These are phyloP conservation scores for Ostrea edulis DNA, from an alignment of 1,140 invertebrate genomes.

Conservation along the genomic window DNA sequence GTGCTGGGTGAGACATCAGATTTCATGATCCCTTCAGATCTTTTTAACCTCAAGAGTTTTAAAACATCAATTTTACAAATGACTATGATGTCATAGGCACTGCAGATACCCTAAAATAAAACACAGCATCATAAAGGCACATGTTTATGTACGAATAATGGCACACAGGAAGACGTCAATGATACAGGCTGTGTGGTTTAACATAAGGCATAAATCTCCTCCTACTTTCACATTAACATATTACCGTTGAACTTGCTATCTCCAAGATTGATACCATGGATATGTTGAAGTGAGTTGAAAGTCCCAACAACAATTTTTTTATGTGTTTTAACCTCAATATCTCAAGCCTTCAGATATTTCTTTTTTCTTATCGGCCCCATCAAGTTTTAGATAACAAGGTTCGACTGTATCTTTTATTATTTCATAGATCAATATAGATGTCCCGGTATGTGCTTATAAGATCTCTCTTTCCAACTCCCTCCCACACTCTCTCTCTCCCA, in stretches of 20 bases:
- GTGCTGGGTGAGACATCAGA: background rate
- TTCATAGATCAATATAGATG: no score
- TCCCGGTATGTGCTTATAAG: no score
- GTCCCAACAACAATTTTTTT: no score
- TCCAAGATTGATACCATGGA: background rate
- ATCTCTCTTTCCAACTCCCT: no score
- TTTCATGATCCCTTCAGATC: background rate
- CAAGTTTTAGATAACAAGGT: no score
- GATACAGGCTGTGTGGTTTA: background rate
- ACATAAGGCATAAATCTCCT: background rate
- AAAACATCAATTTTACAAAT: slow-evolving; percentile 80
- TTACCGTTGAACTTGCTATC: background rate
- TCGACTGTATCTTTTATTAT: no score
- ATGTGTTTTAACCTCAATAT: no score
- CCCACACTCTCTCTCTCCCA: no score
- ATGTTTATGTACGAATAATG: background rate
- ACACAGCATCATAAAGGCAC: background rate
- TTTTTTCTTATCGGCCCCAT: no score
- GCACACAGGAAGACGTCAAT: background rate
- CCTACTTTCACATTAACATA: background rate
- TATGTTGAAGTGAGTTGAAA: no score
- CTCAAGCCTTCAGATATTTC: no score
- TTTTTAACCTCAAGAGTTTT: slow-evolving; percentile 59
- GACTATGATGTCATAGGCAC: slow-evolving; percentile 85
- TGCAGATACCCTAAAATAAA: slow-evolving; percentile 86